Evolutionary conservation across 2,888 invertebrate species (phyloP).

Genomic region (Ophion slaviceki): DNA sequence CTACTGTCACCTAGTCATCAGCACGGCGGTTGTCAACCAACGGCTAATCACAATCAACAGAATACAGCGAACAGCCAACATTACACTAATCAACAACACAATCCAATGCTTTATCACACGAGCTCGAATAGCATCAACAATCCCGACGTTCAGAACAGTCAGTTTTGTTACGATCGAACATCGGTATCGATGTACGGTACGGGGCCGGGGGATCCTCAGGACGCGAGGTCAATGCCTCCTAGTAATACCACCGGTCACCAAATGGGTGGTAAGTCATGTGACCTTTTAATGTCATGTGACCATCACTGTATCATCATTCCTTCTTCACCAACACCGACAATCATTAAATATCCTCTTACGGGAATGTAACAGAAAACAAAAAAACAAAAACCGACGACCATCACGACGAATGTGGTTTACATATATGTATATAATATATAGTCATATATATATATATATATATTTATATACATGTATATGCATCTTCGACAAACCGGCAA

Average conservation of each 20-base stretch:
- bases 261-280: slow-evolving; percentile 84
- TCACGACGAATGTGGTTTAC: slow-evolving; percentile 31
- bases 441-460: background rate
- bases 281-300: slow-evolving; percentile 83
- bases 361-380: slow-evolving; percentile 31
- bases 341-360: slow-evolving; percentile 52
- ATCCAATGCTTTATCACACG: slow-evolving; percentile 83
- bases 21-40: slow-evolving; percentile 83
- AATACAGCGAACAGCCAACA: slow-evolving; percentile 84
- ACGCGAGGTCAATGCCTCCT: slow-evolving; percentile 80
- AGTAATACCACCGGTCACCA: slow-evolving; percentile 83
- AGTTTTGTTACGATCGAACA: slow-evolving; percentile 87
- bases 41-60: slow-evolving; percentile 84
- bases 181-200: slow-evolving; percentile 83
- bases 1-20: slow-evolving; percentile 86
- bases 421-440: slow-evolving; percentile 11
- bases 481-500: slow-evolving; percentile 34
- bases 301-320: slow-evolving; percentile 79
- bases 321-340: slow-evolving; percentile 55
- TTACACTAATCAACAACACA: slow-evolving; percentile 76
- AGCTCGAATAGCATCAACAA: slow-evolving; percentile 83
- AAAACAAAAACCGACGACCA: slow-evolving; percentile 18
- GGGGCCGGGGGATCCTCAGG: slow-evolving; percentile 81
- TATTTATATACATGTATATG: background rate
- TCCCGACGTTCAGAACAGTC: slow-evolving; percentile 85